These are phyloP conservation scores for Sylvicola cinctus DNA, from an alignment of 2,888 invertebrate genomes.

Conservation along the genomic window DNA sequence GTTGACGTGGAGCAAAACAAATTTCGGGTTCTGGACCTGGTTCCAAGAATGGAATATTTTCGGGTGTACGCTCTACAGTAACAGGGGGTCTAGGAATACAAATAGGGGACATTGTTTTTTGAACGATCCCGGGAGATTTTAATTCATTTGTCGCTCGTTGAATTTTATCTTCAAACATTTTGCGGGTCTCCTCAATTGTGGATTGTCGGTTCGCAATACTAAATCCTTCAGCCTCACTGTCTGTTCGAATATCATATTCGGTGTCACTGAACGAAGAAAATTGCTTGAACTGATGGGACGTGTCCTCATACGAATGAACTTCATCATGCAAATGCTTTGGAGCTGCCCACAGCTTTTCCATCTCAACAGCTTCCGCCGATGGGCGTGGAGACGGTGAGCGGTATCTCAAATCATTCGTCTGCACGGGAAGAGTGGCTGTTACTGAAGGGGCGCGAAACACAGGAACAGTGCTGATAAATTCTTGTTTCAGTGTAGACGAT, in stretches of 20 bases:
- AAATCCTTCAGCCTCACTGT: slow-evolving; percentile 9
- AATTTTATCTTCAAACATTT: slow-evolving; percentile 13
- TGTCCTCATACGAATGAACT: slow-evolving; percentile 5
- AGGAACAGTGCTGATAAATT: slow-evolving; percentile 13
- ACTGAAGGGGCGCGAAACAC: slow-evolving; percentile 9
- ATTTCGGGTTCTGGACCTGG: slow-evolving; percentile 49
- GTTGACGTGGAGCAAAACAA: slow-evolving; percentile 34
- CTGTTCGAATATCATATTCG: not conserved
- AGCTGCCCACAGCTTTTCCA: slow-evolving; percentile 45
- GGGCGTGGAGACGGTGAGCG: slow-evolving; percentile 31
- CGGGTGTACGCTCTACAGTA: slow-evolving; percentile 17
- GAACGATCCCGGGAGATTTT: slow-evolving; percentile 29
- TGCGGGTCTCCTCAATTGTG: slow-evolving; percentile 15
- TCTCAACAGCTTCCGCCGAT: slow-evolving; percentile 39
- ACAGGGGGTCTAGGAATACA: slow-evolving; percentile 9
- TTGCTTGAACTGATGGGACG: slow-evolving; percentile 1
- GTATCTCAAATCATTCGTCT: slow-evolving; percentile 2
- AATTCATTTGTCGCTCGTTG: slow-evolving; percentile 14
- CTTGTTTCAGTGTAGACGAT: no score
- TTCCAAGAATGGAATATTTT: slow-evolving; percentile 30
- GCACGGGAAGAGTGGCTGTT: slow-evolving; percentile 13
- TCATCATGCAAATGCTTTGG: slow-evolving; percentile 10
- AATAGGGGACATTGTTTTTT: slow-evolving; percentile 18
- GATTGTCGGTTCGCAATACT: slow-evolving; percentile 11
- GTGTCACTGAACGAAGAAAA: slow-evolving; percentile 1